These are phyloP conservation scores for Rafetus swinhoei DNA, from an alignment of 2,113 vertebrate species.

Conservation along the genomic window DNA sequence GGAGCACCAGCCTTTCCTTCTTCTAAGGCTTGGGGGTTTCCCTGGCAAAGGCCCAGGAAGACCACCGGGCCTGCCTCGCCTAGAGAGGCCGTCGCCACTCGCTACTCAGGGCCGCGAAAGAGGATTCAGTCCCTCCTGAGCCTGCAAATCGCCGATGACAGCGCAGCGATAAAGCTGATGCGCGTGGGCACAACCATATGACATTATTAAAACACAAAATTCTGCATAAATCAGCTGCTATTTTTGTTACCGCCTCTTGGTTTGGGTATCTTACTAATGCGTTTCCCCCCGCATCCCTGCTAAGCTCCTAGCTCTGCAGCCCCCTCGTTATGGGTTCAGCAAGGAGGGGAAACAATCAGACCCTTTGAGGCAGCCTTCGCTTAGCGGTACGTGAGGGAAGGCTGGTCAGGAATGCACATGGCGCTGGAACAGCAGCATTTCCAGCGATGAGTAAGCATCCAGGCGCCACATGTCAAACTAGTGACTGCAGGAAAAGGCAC, in stretches of 20 bases:
- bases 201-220: neutral
- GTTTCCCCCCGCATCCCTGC: neutral
- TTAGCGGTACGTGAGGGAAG: neutral
- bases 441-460: neutral
- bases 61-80: neutral
- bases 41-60: neutral
- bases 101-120: conserved; percentile 16
- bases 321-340: neutral
- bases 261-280: neutral
- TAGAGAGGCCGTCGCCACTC: neutral
- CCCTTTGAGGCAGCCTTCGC: accelerated
- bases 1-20: neutral
- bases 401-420: accelerated
- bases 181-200: conserved; percentile 24
- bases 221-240: neutral
- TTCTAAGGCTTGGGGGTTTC: neutral
- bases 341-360: neutral
- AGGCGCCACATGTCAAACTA: neutral
- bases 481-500: too few relatives aligned
- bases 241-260: neutral
- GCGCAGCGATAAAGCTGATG: neutral
- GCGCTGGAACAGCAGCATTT: neutral
- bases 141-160: neutral
- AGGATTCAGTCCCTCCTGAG: conserved; percentile 25
- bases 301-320: accelerated